These are phyloP conservation scores for Hylyphantes graminicola DNA, from an alignment of 1,140 invertebrate genomes.

Conservation along the genomic window DNA sequence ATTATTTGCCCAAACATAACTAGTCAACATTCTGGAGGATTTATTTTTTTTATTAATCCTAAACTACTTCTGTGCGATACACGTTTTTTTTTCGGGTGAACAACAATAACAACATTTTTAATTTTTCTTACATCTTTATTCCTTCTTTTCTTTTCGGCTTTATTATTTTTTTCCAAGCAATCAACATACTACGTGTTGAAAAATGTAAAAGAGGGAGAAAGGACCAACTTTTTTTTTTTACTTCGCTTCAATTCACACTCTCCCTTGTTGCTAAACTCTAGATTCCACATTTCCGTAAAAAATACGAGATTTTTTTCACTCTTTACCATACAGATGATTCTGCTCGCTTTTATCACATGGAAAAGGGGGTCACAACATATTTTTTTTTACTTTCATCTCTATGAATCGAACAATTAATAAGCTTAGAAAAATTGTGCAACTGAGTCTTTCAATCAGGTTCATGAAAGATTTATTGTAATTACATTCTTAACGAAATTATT, in stretches of 20 bases:
- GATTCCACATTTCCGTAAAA: constrained; percentile 15
- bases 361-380: not conserved
- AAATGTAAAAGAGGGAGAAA: not conserved
- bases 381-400: not conserved
- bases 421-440: constrained; percentile 21
- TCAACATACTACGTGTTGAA: not conserved
- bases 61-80: constrained; percentile 58
- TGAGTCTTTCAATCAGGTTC: not conserved
- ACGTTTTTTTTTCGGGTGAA: constrained; percentile 50
- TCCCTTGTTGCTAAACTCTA: constrained; percentile 22
- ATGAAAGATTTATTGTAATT: too few relatives aligned
- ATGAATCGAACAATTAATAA: not conserved
- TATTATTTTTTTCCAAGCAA: not conserved
- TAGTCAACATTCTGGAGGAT: constrained; percentile 49
- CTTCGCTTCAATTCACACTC: not conserved
- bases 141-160: constrained; percentile 7
- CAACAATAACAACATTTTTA: constrained; percentile 56
- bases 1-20: constrained; percentile 58
- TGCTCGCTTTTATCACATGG: constrained; percentile 25
- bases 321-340: not conserved
- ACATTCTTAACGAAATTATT: too few relatives aligned
- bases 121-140: constrained; percentile 9
- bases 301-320: constrained; percentile 13
- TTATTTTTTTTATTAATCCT: not conserved
- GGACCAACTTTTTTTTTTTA: not conserved